Evolutionary conservation across 2,113 vertebrate genomes (phyloP).

Genomic region (Psilopogon haemacephalus): DNA sequence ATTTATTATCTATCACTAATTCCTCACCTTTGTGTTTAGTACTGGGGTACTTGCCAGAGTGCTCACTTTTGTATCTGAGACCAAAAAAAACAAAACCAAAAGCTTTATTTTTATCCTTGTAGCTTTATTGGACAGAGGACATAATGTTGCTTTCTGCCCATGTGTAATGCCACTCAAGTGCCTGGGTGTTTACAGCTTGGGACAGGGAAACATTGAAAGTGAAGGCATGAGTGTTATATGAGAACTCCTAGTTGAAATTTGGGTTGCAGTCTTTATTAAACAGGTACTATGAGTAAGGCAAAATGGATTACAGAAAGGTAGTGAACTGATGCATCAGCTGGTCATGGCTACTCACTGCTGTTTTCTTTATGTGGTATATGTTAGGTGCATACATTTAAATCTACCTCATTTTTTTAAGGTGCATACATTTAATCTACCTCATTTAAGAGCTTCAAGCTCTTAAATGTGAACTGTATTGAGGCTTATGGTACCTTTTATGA

Average conservation of each 20-base stretch:
- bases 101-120: not conserved
- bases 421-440: no score
- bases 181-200: not conserved
- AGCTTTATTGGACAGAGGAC: not conserved
- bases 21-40: not conserved
- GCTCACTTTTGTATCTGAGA: not conserved
- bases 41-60: not conserved
- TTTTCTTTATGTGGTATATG: not conserved
- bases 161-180: not conserved
- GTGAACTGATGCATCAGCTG: not conserved
- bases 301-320: not conserved
- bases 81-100: not conserved
- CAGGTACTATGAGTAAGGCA: not conserved
- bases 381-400: not conserved
- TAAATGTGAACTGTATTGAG: not conserved
- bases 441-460: not conserved
- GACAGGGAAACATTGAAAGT: not conserved
- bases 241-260: not conserved
- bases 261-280: not conserved
- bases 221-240: not conserved
- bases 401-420: not conserved
- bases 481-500: not conserved
- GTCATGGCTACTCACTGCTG: not conserved
- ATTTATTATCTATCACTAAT: not conserved
- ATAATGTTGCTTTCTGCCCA: not conserved